Conservation (phyloP, 1,140 invertebrate species). For the Papilio glaucus region DNA sequence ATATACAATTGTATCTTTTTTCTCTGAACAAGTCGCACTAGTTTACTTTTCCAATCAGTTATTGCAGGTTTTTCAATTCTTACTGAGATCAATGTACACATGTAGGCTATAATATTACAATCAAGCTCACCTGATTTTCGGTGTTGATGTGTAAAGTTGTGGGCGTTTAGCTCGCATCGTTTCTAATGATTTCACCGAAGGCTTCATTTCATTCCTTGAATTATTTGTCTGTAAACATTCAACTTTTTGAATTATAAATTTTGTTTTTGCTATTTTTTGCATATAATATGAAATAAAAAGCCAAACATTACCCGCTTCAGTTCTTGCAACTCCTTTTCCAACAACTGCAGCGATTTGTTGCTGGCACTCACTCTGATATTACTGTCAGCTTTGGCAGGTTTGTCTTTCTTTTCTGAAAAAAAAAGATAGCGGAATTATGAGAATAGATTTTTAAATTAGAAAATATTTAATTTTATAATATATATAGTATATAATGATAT, state of each 20-base stretch:
- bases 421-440: constrained; percentile 32
- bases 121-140: constrained; percentile 60
- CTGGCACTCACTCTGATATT: constrained; percentile 57
- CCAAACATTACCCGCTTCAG: constrained; percentile 69
- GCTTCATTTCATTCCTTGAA: constrained; percentile 50
- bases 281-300: constrained; percentile 17
- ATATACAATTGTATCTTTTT: no score
- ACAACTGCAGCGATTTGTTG: constrained; percentile 74
- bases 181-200: constrained; percentile 48
- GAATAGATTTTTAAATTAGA: neutral
- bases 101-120: neutral
- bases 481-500: no score
- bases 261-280: neutral
- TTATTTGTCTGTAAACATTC: constrained; percentile 60
- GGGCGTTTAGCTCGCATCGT: constrained; percentile 52
- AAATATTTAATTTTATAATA: neutral
- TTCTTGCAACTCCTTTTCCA: constrained; percentile 80
- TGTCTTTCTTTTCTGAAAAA: constrained; percentile 54
- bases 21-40: no score
- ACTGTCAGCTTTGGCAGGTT: constrained; percentile 48
- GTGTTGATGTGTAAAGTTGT: constrained; percentile 67
- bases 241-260: constrained; percentile 25
- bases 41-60: no score
- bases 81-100: no score
- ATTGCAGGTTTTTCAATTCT: no score